Base-by-base conservation (phyloP, 2,113 vertebrate genomes). In the Hippolais icterina region DNA sequence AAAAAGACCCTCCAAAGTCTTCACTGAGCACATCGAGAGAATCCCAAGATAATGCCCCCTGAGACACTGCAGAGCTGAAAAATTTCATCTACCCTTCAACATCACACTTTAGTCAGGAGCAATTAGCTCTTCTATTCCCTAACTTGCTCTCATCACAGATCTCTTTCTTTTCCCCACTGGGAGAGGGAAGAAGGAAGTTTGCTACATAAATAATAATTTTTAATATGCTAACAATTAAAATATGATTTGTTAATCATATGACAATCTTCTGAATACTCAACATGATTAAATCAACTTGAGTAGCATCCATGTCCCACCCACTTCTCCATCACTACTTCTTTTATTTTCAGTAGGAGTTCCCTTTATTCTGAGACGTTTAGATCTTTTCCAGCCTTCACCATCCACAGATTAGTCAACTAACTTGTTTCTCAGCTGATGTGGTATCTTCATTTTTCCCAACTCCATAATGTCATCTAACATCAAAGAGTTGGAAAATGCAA, bases 191-290 rank as follows among this genome's bases (percentile, higher is more conserved):
- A 90, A 80, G 86, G 94, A 96, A 95, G 24, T 92, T 95, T 88
- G 64, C 56, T 81, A 92, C 93, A 85, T 93, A 95, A 93, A 93
- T 92, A 96, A 95, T 78, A 56, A 84, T 49, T 12, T 3, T 20
- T 87, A 97, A 95, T 89, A 71, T 0, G 0, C 80, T 85, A 95
- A 95, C 83, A 95, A 96, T 91, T 97, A 89, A 95, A 95, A 94
- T 60, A 92, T 25, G 16, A 92, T 94, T 96, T 97, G 90, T 89
- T 94, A 95, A 94, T 90, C 92, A 84, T 50, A 94, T 84, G 60
- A 75, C 85, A 87, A 52, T 49, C 56, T 83, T 82, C 57, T 79
- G 65, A 92, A 95, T 25, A 64, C 85, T 82, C 65, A 83, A 52
- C 16, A 41, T 21, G 28, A 92, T 92, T 87, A 87, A 93, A 92